Base-by-base conservation (phyloP, 2,113 vertebrate species). In the Piaya cayana region DNA sequence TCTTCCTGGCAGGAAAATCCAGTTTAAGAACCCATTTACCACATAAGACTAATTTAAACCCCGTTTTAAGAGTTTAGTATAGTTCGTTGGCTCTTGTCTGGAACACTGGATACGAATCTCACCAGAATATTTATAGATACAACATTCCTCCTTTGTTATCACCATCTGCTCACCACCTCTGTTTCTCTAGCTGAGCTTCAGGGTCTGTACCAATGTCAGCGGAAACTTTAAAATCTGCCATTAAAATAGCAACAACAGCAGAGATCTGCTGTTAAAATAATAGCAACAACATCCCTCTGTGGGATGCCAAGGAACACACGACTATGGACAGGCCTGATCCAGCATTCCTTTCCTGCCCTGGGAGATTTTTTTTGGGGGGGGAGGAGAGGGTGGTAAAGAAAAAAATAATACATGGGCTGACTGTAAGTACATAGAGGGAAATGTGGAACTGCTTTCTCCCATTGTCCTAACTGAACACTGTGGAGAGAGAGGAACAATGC, bases 211-310 rank as follows among this genome's bases (percentile, higher is more conserved):
- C 93, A 94, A 85, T 92, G 95, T 96, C 92, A 95, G 82, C 87
- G 95, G 95, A 97, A 95, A 87, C 93, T 95, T 95, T 97, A 95
- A 96, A 97, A 95, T 87, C 82, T 94, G 84, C 93, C 91, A 84
- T 93, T 96, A 97, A 96, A 95, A 96, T 94, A 94, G 87, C 77
- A 96, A 92, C 92, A 95, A 94, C 91, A 94, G 87, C 75, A 95
- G 85, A 96, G 87, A 95, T 94, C 81, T 96, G 95, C 94, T 94
- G 79, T 96, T 95, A 95, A 96, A 96, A 95, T 94, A 95, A 93
- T 82, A 95, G 90, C 79, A 94, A 93, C 95, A 95, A 91, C 93
- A 96, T 95, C 94, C 88, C 90, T 96, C 95, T 88, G 95, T 97
- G 93, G 95, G 93, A 94, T 94, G 94, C 94, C 93, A 27, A 58